phyloP scores from a whole-genome alignment of 2,888 invertebrate genomes.

The Ophioninae sp. region DNA sequence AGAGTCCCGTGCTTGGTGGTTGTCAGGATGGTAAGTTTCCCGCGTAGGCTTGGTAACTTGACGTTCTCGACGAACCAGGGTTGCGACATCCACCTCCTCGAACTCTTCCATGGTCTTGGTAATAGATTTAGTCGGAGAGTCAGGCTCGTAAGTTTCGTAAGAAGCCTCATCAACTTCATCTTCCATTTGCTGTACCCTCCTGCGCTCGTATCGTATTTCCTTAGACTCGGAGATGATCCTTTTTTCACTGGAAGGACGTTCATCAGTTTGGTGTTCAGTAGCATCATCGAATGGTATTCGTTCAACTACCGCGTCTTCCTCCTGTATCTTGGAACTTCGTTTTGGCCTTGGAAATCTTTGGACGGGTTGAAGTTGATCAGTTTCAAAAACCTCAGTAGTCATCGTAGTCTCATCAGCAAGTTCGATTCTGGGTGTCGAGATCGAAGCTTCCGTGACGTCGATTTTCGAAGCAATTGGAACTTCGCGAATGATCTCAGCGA shows the following conservation, averaged over 20 bases:
- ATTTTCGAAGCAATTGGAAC: not conserved
- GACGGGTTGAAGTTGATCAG: not conserved
- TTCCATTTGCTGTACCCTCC: too few relatives aligned
- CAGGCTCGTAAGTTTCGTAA: not conserved
- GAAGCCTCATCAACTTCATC: not conserved
- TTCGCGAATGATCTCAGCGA: conserved; percentile 12
- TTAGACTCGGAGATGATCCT: not conserved
- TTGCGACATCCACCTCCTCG: not conserved
- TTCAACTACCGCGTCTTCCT: not conserved
- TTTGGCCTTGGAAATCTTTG: not conserved
- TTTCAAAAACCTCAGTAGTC: not conserved
- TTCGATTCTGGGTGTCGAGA: not conserved
- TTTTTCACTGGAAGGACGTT: not conserved
- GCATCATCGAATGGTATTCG: not conserved
- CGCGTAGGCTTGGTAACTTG: not conserved
- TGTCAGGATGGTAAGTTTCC: not conserved
- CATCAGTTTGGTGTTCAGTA: not conserved
- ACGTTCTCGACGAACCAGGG: not conserved
- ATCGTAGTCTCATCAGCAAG: not conserved
- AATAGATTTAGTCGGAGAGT: not conserved
- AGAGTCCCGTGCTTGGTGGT: not conserved
- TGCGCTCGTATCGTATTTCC: too few relatives aligned
- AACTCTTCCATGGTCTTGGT: not conserved
- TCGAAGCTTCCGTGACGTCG: not conserved
- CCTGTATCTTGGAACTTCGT: not conserved